These are phyloP conservation scores for Parnassius mnemosyne DNA, from an alignment of 2,888 invertebrate genomes.

Conservation along the genomic window DNA sequence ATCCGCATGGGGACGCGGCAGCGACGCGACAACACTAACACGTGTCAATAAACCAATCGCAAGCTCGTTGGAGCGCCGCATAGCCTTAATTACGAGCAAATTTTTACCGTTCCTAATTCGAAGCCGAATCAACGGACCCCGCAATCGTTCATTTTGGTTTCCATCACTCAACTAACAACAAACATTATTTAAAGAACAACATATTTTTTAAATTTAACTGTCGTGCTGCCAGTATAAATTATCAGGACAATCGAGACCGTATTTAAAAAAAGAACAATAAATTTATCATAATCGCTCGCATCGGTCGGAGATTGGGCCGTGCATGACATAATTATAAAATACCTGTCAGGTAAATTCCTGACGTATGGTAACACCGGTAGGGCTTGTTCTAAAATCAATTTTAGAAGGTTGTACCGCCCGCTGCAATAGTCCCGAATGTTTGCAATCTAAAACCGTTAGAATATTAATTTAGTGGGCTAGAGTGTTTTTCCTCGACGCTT, in stretches of 20 bases:
- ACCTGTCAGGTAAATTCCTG: constrained; percentile 14
- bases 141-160: too few species aligned
- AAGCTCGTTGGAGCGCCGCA: constrained; percentile 34
- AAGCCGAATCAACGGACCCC: constrained; percentile 37
- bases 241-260: too few species aligned
- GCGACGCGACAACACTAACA: constrained; percentile 39
- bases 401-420: constrained; percentile 40
- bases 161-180: constrained; percentile 4
- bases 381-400: constrained; percentile 56
- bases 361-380: constrained; percentile 37
- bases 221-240: too few species aligned
- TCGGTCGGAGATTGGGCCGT: constrained; percentile 10
- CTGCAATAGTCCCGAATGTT: constrained; percentile 37
- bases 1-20: constrained; percentile 74
- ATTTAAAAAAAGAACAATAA: too few species aligned
- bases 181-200: too few species aligned
- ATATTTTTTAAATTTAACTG: too few species aligned
- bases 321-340: constrained; percentile 17
- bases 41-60: constrained; percentile 71
- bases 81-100: constrained; percentile 45
- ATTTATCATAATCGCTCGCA: neutral
- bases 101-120: constrained; percentile 58
- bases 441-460: constrained; percentile 42
- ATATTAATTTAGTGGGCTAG: constrained; percentile 60
- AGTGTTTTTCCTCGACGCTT: constrained; percentile 61